Evolutionary conservation across 2,113 vertebrate species (phyloP), one percentile per base, ranked within the genome.

Genomic region (Tylochromis polylepis): DNA sequence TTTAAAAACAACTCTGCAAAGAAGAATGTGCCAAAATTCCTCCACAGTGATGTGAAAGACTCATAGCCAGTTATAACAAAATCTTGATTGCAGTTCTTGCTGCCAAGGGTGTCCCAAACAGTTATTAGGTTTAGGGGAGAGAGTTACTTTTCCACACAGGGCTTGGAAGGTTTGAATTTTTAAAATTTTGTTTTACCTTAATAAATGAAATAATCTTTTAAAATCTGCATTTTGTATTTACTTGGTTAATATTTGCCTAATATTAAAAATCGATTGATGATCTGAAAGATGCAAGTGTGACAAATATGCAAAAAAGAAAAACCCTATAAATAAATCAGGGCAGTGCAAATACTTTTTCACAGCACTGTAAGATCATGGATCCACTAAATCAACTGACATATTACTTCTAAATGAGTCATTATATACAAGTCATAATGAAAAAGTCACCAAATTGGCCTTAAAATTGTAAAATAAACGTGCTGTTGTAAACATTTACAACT

Each of bases 171-270:
- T 8, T 49, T 49, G 36, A 41, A 67, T 67, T 2, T 43, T 43
- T 43, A 14, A 8, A 8, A 7, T 46, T 14, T 46, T 5, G 31
- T 31, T 14, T 11, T 12, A 12, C 1, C 65, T 24, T 43, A 0
- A 43, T 70, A 24, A 43, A 70, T 43, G 15, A 10, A 43, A 70
- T 41, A 4, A 46, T 46, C 14, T 15, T 15, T 46, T 15, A 46
- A 46, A 46, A 15, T 5, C 41, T 43, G 41, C 4, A 15, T 46
- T 46, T 46, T 49, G 14, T 16, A 49, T 70, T 27, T 72, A 72
- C 22, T 72, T 24, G 15, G 22, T 43, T 72, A 46, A 72, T 72
- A 16, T 24, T 43, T 70, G 8, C 22, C 14, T 43, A 43, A 70
- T 43, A 43, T 70, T 70, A 24, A 43, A 70, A 70, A 43, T 43